These are phyloP conservation scores for Osmerus mordax DNA, from an alignment of 2,113 vertebrate genomes.

Conservation along the genomic window DNA sequence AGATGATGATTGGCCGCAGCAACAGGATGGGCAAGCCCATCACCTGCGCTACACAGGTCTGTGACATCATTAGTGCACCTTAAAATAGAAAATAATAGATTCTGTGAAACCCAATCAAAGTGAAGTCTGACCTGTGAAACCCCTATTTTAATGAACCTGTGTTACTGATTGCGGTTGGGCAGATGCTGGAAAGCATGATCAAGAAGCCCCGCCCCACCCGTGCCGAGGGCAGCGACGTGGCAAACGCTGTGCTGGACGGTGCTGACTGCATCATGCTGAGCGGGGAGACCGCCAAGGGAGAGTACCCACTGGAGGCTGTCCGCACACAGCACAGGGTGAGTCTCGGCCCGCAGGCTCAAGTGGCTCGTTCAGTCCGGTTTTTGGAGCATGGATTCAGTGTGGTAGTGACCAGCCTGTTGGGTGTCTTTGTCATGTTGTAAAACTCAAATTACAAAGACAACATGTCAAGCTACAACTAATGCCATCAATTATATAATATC, in stretches of 20 bases:
- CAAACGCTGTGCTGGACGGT: constrained; percentile 93
- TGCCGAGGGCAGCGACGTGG: constrained; percentile 92
- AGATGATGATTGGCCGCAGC: constrained; percentile 98
- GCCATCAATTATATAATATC: too few relatives aligned
- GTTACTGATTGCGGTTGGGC: neutral
- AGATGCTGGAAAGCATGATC: constrained; percentile 99
- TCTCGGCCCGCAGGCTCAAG: neutral
- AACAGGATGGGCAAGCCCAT: constrained; percentile 93
- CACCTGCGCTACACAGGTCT: constrained; percentile 94
- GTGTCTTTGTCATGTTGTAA: neutral
- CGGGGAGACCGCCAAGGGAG: constrained; percentile 95
- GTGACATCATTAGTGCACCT: neutral
- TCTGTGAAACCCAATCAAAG: too few relatives aligned
- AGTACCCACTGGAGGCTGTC: constrained; percentile 93
- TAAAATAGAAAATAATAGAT: too few relatives aligned
- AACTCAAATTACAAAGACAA: too few relatives aligned
- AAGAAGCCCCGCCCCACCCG: constrained; percentile 96
- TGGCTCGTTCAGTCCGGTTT: neutral
- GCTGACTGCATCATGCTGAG: constrained; percentile 99
- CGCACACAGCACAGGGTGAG: constrained; percentile 90
- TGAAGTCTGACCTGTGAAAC: too few relatives aligned
- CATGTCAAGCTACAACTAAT: too few relatives aligned
- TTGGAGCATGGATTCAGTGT: neutral
- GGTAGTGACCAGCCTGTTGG: neutral
- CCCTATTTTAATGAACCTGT: too few relatives aligned